A percentile compares a stretch with the other conserved stretches of the same genome.
These are phyloP conservation scores for Parauchenoglanis ngamensis DNA, from an alignment of 2,797 vertebrate species.

Conservation along the genomic window DNA sequence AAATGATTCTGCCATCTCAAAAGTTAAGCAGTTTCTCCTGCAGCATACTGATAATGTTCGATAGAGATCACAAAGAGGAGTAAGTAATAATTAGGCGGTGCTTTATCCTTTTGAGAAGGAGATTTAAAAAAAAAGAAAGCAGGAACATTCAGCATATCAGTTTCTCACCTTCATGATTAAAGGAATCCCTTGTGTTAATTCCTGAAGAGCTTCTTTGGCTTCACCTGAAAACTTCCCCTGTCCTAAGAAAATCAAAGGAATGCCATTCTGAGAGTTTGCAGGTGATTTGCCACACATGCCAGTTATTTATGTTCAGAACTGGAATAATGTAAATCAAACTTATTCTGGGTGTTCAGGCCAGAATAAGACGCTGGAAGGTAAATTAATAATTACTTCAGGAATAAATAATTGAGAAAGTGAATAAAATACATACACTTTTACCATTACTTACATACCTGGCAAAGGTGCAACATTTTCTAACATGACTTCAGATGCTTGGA, in stretches of 20 bases:
- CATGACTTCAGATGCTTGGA: slow-evolving; percentile 85
- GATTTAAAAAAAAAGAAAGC: background rate
- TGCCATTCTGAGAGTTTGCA: background rate
- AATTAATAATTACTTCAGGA: background rate
- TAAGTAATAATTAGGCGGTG: background rate
- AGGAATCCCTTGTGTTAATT: slow-evolving; percentile 77
- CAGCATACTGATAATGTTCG: background rate
- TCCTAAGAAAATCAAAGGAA: slow-evolving; percentile 61
- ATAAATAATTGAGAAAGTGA: background rate
- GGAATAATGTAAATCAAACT: background rate
- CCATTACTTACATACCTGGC: slow-evolving; percentile 70
- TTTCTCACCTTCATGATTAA: slow-evolving; percentile 79
- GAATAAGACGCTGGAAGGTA: background rate
- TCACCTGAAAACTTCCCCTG: slow-evolving; percentile 76
- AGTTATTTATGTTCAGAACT: background rate
- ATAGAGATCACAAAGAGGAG: background rate
- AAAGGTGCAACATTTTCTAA: slow-evolving; percentile 80
- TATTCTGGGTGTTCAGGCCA: background rate
- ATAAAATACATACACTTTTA: background rate
- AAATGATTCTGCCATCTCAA: background rate
- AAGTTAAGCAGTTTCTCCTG: background rate
- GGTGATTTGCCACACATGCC: background rate
- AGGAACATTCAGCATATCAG: background rate
- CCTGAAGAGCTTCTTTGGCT: slow-evolving; percentile 72
- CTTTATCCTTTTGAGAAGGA: background rate